Evolutionary conservation across 2,797 vertebrate genomes (phyloP).

Genomic region (Enteromius fasciolatus): DNA sequence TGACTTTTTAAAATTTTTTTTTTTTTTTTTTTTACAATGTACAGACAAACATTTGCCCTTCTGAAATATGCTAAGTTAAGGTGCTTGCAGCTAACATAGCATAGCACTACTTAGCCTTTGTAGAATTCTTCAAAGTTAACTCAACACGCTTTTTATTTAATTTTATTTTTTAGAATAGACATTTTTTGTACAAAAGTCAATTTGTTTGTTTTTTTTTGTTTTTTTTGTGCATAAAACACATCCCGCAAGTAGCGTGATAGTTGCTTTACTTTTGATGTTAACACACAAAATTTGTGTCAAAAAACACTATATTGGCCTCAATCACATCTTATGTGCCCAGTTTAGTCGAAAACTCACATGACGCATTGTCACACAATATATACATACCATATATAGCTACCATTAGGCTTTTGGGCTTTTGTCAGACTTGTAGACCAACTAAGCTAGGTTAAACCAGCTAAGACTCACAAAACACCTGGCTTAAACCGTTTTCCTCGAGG

Average conservation of each 20-base stretch:
- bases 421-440: neutral
- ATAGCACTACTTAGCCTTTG: neutral
- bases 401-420: neutral
- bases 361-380: neutral
- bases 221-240: no score
- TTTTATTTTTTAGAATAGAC: neutral
- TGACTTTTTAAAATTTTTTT: no score
- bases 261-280: no score
- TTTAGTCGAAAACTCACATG: neutral
- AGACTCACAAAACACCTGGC: neutral
- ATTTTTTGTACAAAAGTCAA: neutral
- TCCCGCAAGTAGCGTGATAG: no score
- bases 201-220: no score
- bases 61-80: neutral
- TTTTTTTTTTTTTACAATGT: no score
- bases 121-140: neutral
- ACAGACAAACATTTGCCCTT: neutral
- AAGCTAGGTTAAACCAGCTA: neutral
- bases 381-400: no score
- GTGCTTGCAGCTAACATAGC: neutral
- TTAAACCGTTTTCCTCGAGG: neutral
- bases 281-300: no score
- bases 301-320: no score
- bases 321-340: no score
- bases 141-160: neutral